Evolutionary conservation across 1,140 invertebrate species (phyloP), one percentile per base, ranked within the genome.

Genomic region (Tyrophagus putrescentiae): DNA sequence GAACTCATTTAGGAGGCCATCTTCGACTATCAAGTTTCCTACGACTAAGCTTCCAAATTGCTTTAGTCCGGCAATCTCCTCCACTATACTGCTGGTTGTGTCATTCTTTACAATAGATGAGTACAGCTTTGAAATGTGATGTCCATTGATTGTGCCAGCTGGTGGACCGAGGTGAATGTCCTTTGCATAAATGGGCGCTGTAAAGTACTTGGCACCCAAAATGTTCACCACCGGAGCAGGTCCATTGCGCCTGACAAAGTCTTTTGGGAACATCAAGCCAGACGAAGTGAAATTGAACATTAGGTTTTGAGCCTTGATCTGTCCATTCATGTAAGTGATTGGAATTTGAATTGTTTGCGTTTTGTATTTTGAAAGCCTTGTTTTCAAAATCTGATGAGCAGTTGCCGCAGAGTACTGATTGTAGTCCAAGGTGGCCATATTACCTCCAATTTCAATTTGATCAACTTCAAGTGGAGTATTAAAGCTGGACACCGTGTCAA

Each of bases 171-270:
- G 27, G 21, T 54, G 13, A n/a, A 54, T 29, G n/a, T 54, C 27
- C 6, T 31, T 13, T n/a, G 39, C 31, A 9, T 13, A 3, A 13
- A 54, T 25, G 4, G 25, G 52, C 13, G 9, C 13, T 13, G 13
- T 13, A 54, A 54, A 54, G 11, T 31, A 54, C 39, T 54, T 54
- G 1, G 27, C 2, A 28, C 52, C 52, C 3, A 11, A 54, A 54
- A 54, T 54, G 25, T 27, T 32, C 18, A 33, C 21, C 32, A 34
- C 50, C 16, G 7, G 11, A 50, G 9, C 31, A 4, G 21, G 11
- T 27, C 39, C 52, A 54, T 28, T 31, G 21, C 13, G 4, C n/a
- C 25, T 29, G 28, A 54, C 39, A 54, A 18, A 54, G 27, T 54
- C 52, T 32, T 29, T 27, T 11, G 52, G 52, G 13, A 54, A 54